Conservation (phyloP, 1,140 invertebrate genomes). For the Pogonus chalceus region DNA sequence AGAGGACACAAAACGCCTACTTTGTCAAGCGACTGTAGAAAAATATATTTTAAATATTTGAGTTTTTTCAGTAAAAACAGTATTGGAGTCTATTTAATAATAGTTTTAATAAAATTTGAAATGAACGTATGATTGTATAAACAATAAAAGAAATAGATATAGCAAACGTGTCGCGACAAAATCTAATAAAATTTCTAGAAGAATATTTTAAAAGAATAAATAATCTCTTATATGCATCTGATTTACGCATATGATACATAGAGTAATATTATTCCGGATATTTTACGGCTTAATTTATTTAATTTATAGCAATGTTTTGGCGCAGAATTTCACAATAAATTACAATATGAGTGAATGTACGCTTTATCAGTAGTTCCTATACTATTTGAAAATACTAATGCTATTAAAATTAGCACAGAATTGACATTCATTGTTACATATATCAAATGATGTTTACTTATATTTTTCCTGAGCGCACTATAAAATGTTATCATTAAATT, state of each 20-base stretch:
- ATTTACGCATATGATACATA: not conserved
- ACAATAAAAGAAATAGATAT: too few species aligned
- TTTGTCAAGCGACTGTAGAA: too few species aligned
- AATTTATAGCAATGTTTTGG: slow-evolving; percentile 5
- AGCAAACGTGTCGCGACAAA: too few species aligned
- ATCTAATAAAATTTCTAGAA: too few species aligned
- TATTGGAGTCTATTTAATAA: too few species aligned
- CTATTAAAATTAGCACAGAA: slow-evolving; percentile 4
- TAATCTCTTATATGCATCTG: not conserved
- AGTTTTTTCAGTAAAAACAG: too few species aligned
- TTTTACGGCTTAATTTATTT: not conserved
- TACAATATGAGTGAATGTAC: not conserved
- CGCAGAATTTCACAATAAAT: not conserved
- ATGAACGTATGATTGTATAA: too few species aligned
- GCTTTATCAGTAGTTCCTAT: not conserved
- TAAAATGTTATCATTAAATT: slow-evolving; percentile 2
- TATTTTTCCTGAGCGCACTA: not conserved
- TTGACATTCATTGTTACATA: not conserved
- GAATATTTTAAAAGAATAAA: too few species aligned
- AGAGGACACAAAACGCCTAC: too few species aligned
- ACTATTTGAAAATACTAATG: not conserved
- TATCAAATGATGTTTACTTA: not conserved
- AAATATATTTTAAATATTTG: too few species aligned
- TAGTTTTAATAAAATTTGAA: too few species aligned
- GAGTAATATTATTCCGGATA: not conserved